Percentiles rank a stretch among this genome's conserved stretches.
Conservation (phyloP, 2,797 vertebrate genomes). For the Melanotaenia boesemani region DNA sequence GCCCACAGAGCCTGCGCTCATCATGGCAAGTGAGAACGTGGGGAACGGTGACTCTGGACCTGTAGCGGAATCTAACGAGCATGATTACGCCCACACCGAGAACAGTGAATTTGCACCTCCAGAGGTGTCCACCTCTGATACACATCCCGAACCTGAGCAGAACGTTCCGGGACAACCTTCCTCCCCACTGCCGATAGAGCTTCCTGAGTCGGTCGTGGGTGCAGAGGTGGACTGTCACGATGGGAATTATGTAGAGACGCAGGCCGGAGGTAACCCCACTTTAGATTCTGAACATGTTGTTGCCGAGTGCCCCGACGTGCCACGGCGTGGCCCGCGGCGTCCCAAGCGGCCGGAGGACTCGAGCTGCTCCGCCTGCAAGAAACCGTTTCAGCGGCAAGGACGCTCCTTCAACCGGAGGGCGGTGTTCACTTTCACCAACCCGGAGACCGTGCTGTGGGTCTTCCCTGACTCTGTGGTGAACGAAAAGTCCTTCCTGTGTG, state of each 20-base stretch:
- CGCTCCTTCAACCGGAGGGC: constrained; percentile 73
- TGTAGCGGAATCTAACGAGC: constrained; percentile 56
- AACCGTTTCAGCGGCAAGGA: constrained; percentile 68
- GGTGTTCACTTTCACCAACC: constrained; percentile 72
- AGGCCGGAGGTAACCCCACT: not conserved
- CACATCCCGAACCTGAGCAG: not conserved
- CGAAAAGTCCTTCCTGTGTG: constrained; percentile 71
- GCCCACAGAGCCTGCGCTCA: not conserved
- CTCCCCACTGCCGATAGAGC: constrained; percentile 13
- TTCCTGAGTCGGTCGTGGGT: constrained; percentile 48
- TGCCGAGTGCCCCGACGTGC: rapidly evolving
- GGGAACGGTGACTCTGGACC: not conserved
- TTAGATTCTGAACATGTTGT: not conserved
- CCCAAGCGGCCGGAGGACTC: constrained; percentile 51
- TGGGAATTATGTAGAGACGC: constrained; percentile 15
- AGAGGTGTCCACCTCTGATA: not conserved
- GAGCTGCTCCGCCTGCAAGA: constrained; percentile 58
- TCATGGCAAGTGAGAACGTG: constrained; percentile 49
- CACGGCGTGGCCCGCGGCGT: not conserved
- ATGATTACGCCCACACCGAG: constrained; percentile 63
- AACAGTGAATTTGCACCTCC: not conserved
- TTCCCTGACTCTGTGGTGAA: constrained; percentile 54
- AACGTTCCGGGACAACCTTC: not conserved
- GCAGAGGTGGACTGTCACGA: constrained; percentile 68
- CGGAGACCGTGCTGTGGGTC: constrained; percentile 67